Evolutionary conservation across 1,140 invertebrate genomes (phyloP).

Genomic region (Gryon sp.): DNA sequence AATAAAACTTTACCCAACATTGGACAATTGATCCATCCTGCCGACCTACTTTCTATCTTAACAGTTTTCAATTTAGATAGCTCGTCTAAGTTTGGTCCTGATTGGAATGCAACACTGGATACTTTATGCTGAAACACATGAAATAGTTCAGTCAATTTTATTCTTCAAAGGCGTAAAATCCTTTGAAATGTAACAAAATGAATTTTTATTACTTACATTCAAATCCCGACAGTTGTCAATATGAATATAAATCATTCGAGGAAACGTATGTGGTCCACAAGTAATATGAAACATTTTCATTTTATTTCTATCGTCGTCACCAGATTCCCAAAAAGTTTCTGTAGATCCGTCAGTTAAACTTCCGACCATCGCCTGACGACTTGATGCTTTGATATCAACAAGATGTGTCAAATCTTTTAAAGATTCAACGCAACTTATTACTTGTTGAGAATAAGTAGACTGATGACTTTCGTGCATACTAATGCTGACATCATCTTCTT

Average conservation of each 20-base stretch:
- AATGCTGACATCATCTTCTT: slow-evolving; percentile 82
- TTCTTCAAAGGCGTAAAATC: slow-evolving; percentile 5
- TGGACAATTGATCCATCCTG: slow-evolving; percentile 92
- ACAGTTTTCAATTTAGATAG: slow-evolving; percentile 88
- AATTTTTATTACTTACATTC: slow-evolving; percentile 80
- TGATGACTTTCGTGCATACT: slow-evolving; percentile 84
- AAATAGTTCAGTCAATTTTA: slow-evolving; percentile 15
- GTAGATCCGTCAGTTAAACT: slow-evolving; percentile 96
- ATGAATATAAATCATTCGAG: slow-evolving; percentile 89
- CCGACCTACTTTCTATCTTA: slow-evolving; percentile 89
- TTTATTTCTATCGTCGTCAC: slow-evolving; percentile 96
- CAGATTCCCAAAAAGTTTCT: slow-evolving; percentile 99
- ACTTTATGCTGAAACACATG: slow-evolving; percentile 90
- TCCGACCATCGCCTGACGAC: slow-evolving; percentile 94
- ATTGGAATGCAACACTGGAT: slow-evolving; percentile 88
- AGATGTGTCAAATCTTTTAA: slow-evolving; percentile 87
- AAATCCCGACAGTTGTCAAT: slow-evolving; percentile 96
- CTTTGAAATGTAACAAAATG: neutral
- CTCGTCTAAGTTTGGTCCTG: slow-evolving; percentile 89
- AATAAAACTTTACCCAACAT: slow-evolving; percentile 81
- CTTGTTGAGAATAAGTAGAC: slow-evolving; percentile 76
- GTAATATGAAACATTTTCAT: slow-evolving; percentile 87
- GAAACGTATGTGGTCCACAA: slow-evolving; percentile 81
- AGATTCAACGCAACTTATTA: slow-evolving; percentile 82
- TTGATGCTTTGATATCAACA: slow-evolving; percentile 93